phyloP scores from a whole-genome alignment of 2,888 invertebrate species.

The Ceraclea dissimilis region DNA sequence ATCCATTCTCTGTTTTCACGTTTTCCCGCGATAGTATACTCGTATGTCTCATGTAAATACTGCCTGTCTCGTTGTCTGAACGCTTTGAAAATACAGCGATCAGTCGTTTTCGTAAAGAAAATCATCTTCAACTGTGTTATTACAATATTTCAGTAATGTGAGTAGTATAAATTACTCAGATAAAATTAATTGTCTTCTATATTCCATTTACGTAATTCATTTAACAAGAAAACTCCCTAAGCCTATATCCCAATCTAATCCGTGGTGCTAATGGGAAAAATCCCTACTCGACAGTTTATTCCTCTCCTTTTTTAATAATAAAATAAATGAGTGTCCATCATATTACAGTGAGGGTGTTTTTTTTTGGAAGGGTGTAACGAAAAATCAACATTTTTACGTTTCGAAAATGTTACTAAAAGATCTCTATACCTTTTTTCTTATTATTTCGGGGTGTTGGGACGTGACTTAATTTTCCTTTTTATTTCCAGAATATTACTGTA shows the following conservation, averaged over 20 bases:
- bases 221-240: too few species aligned
- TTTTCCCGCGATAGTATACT: too few species aligned
- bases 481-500: neutral
- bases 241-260: slow-evolving; percentile 9
- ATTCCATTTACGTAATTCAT: too few species aligned
- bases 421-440: neutral
- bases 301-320: slow-evolving; percentile 19
- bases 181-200: too few species aligned
- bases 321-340: slow-evolving; percentile 26
- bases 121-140: too few species aligned
- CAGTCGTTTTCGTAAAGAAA: too few species aligned
- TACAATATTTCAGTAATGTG: too few species aligned
- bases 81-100: too few species aligned
- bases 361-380: neutral
- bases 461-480: neutral
- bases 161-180: too few species aligned
- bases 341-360: neutral
- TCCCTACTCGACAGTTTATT: neutral
- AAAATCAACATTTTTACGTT: neutral
- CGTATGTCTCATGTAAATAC: too few species aligned
- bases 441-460: neutral
- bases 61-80: too few species aligned
- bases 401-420: neutral
- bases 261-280: slow-evolving; percentile 21
- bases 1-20: too few species aligned